Evolutionary conservation across 2,797 vertebrate species (phyloP).

Genomic region (Lutjanus campechanus): DNA sequence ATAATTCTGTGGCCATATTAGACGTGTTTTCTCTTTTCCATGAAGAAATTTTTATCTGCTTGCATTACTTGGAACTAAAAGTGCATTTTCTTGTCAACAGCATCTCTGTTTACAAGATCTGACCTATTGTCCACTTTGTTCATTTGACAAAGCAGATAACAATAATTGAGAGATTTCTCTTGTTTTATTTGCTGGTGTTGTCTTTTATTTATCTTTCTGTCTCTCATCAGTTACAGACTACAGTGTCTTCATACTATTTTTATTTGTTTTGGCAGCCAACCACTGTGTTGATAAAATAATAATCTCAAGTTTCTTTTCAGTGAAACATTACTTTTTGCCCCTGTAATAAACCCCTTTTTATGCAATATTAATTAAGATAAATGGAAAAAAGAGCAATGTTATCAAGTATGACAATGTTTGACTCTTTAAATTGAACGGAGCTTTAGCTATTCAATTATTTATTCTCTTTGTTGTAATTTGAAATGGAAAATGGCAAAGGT

Average conservation of each 20-base stretch:
- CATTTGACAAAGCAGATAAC: too few relatives aligned
- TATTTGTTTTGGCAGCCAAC: neutral
- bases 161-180: neutral
- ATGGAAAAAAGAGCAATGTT: neutral
- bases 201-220: neutral
- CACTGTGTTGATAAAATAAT: neutral
- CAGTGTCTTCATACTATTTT: neutral
- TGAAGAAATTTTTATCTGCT: neutral
- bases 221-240: neutral
- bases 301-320: conserved; percentile 11
- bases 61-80: neutral
- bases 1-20: neutral
- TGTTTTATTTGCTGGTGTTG: neutral
- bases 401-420: neutral
- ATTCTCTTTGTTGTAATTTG: conserved; percentile 5
- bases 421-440: neutral
- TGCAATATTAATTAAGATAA: conserved; percentile 1
- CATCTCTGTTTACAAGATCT: neutral
- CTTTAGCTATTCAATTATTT: neutral
- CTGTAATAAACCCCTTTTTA: neutral
- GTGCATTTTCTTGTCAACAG: neutral
- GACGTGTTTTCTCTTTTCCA: neutral
- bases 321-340: neutral
- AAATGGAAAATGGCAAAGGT: conserved; percentile 1
- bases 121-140: neutral